Percentiles rank a stretch among this genome's conserved stretches.
Conservation (phyloP, 2,113 vertebrate species). For the Dipodomys stephensi region DNA sequence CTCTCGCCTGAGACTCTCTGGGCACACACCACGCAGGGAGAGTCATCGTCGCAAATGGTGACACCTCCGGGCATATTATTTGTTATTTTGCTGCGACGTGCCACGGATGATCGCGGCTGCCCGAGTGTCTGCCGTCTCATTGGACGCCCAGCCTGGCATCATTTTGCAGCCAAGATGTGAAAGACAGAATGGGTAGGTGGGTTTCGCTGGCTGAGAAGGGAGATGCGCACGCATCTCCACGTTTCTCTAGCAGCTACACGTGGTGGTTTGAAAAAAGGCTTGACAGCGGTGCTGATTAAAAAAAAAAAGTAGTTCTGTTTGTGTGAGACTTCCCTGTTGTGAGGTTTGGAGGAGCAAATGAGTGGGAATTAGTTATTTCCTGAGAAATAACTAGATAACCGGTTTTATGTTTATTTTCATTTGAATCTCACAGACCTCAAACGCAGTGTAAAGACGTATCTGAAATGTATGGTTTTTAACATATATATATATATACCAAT, state of each 20-base stretch:
- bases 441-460: not conserved
- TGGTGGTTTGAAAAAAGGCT: slow-evolving; percentile 42
- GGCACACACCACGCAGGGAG: slow-evolving; percentile 84
- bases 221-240: slow-evolving; percentile 22
- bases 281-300: slow-evolving; percentile 61
- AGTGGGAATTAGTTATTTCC: slow-evolving; percentile 28
- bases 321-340: slow-evolving; percentile 65
- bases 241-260: slow-evolving; percentile 75
- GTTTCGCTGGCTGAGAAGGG: not conserved
- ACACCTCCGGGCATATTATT: slow-evolving; percentile 87
- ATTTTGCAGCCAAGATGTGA: slow-evolving; percentile 71
- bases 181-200: slow-evolving; percentile 62
- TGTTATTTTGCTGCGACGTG: slow-evolving; percentile 86
- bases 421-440: not conserved
- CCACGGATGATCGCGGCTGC: slow-evolving; percentile 84
- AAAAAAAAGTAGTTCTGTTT: not conserved
- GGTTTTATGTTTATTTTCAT: slow-evolving; percentile 44
- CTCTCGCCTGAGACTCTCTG: slow-evolving; percentile 84
- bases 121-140: slow-evolving; percentile 79
- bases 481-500: not conserved
- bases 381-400: not conserved
- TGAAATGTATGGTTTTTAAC: slow-evolving; percentile 13
- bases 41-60: slow-evolving; percentile 83
- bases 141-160: slow-evolving; percentile 77
- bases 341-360: slow-evolving; percentile 46